A percentile compares a stretch with the other conserved stretches of the same genome.
These are phyloP conservation scores for Brachyptera risi DNA, from an alignment of 2,888 invertebrate genomes.

Conservation along the genomic window DNA sequence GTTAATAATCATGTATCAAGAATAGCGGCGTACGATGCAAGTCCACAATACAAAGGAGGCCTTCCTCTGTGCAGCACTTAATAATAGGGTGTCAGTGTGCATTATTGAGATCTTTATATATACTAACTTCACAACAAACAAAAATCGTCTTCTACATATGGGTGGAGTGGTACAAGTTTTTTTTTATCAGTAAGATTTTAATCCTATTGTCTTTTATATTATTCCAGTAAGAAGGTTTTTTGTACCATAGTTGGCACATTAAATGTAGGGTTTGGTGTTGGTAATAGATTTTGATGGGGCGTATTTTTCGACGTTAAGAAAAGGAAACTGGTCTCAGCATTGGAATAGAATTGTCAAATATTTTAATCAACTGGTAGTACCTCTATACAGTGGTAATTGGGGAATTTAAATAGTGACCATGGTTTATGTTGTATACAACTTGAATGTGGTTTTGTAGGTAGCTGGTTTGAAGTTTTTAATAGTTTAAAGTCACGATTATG, in stretches of 20 bases:
- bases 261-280: slow-evolving; percentile 23
- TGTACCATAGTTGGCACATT: slow-evolving; percentile 27
- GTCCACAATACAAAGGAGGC: background rate
- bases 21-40: background rate
- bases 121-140: background rate
- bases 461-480: no score
- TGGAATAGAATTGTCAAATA: slow-evolving; percentile 16
- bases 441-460: no score
- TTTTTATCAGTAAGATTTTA: slow-evolving; percentile 23
- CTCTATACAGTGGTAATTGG: slow-evolving; percentile 13
- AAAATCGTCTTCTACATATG: slow-evolving; percentile 17
- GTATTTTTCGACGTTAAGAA: slow-evolving; percentile 2
- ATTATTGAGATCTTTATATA: slow-evolving; percentile 23
- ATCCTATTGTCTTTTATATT: slow-evolving; percentile 25
- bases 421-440: no score
- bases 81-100: slow-evolving; percentile 27
- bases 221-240: background rate
- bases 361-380: background rate
- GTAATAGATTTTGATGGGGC: slow-evolving; percentile 15
- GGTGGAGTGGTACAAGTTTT: slow-evolving; percentile 21
- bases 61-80: background rate
- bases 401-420: slow-evolving; percentile 9
- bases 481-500: no score
- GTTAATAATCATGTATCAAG: slow-evolving; percentile 23
- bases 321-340: slow-evolving; percentile 13